A percentile compares a stretch with the other conserved stretches of the same genome.
Conservation (phyloP, 2,797 vertebrate species). For the Sebastes trivittatus region DNA sequence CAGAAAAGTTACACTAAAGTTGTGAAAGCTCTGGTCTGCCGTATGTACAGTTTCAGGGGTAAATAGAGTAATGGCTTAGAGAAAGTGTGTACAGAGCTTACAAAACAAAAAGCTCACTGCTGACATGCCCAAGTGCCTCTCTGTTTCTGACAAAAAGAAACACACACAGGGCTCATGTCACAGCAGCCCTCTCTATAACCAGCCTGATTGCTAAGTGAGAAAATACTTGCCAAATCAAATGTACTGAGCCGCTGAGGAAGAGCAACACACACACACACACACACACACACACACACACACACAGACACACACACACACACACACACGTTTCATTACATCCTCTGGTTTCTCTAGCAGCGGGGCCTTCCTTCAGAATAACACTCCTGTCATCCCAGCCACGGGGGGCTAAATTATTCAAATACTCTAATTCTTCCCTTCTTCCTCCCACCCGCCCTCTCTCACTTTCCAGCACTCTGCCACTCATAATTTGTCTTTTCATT, state of each 20-base stretch:
- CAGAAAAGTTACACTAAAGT: constrained; percentile 72
- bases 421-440: constrained; percentile 95
- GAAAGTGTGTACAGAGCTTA: constrained; percentile 58
- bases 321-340: constrained; percentile 82
- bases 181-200: constrained; percentile 47
- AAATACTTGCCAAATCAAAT: constrained; percentile 66
- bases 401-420: constrained; percentile 99
- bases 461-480: constrained; percentile 78
- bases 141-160: constrained; percentile 64
- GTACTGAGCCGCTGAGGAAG: constrained; percentile 39
- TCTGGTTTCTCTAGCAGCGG: constrained; percentile 96
- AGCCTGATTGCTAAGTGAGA: constrained; percentile 62
- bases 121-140: constrained; percentile 63
- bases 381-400: constrained; percentile 93
- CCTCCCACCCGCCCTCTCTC: constrained; percentile 78
- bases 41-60: constrained; percentile 46
- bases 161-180: constrained; percentile 61
- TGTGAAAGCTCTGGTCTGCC: constrained; percentile 42
- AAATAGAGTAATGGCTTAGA: constrained; percentile 60
- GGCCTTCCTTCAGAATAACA: constrained; percentile 94
- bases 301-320: constrained; percentile 34
- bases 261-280: constrained; percentile 44
- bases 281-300: constrained; percentile 32
- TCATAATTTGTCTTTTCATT: constrained; percentile 97
- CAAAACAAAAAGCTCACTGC: constrained; percentile 58